phyloP scores from a whole-genome alignment of 2,888 invertebrate genomes.

The Phyllotreta cruciferae region DNA sequence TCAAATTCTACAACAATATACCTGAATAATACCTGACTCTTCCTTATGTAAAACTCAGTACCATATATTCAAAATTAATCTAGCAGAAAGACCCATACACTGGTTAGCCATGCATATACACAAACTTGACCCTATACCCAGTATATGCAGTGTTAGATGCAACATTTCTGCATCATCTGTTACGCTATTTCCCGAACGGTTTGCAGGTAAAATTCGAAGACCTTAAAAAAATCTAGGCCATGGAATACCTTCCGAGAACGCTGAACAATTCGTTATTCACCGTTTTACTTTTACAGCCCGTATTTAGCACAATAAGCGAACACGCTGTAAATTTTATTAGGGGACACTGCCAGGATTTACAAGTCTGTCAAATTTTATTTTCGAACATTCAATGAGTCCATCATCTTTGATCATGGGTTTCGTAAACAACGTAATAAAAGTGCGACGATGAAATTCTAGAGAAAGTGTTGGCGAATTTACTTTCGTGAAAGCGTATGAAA shows the following conservation, averaged over 20 bases:
- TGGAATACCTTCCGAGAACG: slow-evolving; percentile 46
- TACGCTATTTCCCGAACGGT: slow-evolving; percentile 34
- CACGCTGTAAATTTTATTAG: slow-evolving; percentile 38
- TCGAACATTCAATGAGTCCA: slow-evolving; percentile 17
- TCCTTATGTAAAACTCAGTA: slow-evolving; percentile 1
- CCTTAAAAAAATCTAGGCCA: slow-evolving; percentile 49
- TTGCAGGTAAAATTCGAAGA: slow-evolving; percentile 37
- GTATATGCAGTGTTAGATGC: slow-evolving; percentile 9
- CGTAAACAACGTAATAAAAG: slow-evolving; percentile 26
- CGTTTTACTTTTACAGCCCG: slow-evolving; percentile 38
- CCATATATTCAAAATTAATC: slow-evolving; percentile 16
- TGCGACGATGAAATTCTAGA: slow-evolving; percentile 16
- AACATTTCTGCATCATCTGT: slow-evolving; percentile 36
- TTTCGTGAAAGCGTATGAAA: too few species aligned
- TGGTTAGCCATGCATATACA: not conserved
- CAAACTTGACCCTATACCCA: slow-evolving; percentile 2
- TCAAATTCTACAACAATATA: not conserved
- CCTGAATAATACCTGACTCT: slow-evolving; percentile 21
- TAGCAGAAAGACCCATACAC: slow-evolving; percentile 18
- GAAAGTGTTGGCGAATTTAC: not conserved
- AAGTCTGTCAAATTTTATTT: slow-evolving; percentile 29
- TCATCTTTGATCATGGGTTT: slow-evolving; percentile 24
- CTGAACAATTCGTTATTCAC: slow-evolving; percentile 44
- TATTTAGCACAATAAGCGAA: slow-evolving; percentile 35
- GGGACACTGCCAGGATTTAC: slow-evolving; percentile 32